A percentile compares a stretch with the other conserved stretches of the same genome.
These are phyloP conservation scores for Bambusicola thoracicus DNA, from an alignment of 2,113 vertebrate genomes.

Conservation along the genomic window DNA sequence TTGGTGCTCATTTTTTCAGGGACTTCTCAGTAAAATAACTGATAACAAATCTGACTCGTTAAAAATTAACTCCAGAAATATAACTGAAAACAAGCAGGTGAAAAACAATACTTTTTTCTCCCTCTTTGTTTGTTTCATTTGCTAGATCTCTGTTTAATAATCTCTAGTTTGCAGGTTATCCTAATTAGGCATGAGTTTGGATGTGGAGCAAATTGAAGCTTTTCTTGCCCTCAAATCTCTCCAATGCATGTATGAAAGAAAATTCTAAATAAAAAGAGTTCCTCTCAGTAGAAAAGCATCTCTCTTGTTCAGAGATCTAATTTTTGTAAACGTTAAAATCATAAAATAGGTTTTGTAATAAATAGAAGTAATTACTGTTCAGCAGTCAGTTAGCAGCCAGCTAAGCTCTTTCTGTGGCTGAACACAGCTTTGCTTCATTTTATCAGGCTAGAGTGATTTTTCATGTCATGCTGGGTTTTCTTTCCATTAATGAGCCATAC, in stretches of 20 bases:
- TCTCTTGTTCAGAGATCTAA: background rate
- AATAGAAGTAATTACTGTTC: conserved; percentile 26
- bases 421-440: background rate
- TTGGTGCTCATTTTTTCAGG: background rate
- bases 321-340: background rate
- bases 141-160: background rate
- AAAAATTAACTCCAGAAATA: background rate
- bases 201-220: background rate
- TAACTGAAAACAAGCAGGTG: background rate
- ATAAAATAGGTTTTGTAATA: background rate
- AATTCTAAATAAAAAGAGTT: background rate
- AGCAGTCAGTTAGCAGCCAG: background rate
- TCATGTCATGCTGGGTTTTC: conserved; percentile 15
- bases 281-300: background rate
- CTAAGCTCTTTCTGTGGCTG: conserved; percentile 2
- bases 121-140: background rate
- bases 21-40: background rate
- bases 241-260: background rate
- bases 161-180: background rate
- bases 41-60: background rate
- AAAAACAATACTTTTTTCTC: rapidly evolving
- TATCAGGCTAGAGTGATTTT: conserved; percentile 8
- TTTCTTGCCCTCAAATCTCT: background rate
- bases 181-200: background rate
- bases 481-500: conserved; percentile 27